A percentile compares a stretch with the other conserved stretches of the same genome.
Conservation (phyloP, 2,113 vertebrate genomes). For the Mionectes macconnelli region DNA sequence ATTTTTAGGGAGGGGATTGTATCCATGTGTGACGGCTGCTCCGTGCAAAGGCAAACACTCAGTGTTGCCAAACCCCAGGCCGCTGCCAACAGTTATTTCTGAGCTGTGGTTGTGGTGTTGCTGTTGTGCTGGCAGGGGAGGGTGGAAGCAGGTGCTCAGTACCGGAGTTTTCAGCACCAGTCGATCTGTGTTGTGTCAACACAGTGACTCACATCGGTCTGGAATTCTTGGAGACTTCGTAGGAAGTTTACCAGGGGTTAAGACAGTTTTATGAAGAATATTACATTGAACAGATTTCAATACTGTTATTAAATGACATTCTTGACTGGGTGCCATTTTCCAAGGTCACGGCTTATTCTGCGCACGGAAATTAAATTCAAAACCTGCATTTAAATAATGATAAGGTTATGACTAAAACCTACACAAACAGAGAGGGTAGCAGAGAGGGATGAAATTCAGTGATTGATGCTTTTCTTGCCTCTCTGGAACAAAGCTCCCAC, state of each 20-base stretch:
- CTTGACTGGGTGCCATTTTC: constrained; percentile 10
- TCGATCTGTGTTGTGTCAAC: background rate
- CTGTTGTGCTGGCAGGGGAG: background rate
- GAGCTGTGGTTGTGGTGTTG: background rate
- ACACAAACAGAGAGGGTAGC: background rate
- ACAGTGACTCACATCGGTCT: background rate
- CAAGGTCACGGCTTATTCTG: background rate
- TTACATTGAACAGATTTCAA: constrained; percentile 21
- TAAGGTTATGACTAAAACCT: background rate
- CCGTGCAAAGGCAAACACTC: background rate
- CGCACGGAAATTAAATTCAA: constrained; percentile 10
- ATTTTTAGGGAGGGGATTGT: background rate
- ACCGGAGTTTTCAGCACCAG: background rate
- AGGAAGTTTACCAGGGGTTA: constrained; percentile 11
- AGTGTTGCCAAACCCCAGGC: background rate
- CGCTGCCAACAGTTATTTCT: background rate
- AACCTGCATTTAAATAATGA: background rate
- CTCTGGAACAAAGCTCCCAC: background rate
- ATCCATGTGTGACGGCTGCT: background rate
- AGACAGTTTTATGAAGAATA: constrained; percentile 14
- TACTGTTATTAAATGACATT: constrained; percentile 3
- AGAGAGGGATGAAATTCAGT: background rate
- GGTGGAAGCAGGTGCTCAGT: background rate
- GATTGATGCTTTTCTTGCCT: background rate
- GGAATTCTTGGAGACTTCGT: background rate